Base-by-base conservation (phyloP, 2,797 vertebrate genomes). In the Passerculus sandwichensis region DNA sequence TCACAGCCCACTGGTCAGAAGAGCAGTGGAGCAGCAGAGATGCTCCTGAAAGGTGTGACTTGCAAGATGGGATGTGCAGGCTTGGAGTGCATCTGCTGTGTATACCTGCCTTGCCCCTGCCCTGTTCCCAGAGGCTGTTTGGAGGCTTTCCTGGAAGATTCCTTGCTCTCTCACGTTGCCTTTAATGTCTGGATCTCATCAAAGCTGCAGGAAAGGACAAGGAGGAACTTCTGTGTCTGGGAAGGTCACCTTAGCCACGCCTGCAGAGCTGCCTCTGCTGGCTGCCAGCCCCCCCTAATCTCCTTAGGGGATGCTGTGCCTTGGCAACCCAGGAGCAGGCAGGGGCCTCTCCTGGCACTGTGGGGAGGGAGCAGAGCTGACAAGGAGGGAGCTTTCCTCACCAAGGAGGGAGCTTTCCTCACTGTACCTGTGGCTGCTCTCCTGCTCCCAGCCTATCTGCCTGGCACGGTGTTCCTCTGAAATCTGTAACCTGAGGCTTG, bases 291-390 rank as follows among this genome's bases (percentile, higher is more conserved):
- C 64, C 85, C 89, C 64, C 89, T 94, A 61, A 89, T 95, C 96
- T 97, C 97, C 97, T 97, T 94, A 90, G 91, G 85, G 98, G 42
- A 96, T 93, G 73, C 71, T 92, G 98, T 95, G 27, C 98, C 97
- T 97, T 98, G 97, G 98, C 92, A 97, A 99, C 98, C 67, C 54
- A 40, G 60, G 22, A 45, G 44, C 77, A n/a, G 87, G 95, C 88
- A 22, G 96, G 97, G 96, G 93, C 97, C 96, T 98, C 98, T 98
- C 97, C 97, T 84, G 97, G 97, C 91, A 88, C 94, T 91, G 36
- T 50, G 87, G 96, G 96, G 91, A 9, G 91, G 85, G 56, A 96
- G 85, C 66, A 17, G 65, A 45, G 88, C 81, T 5, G 25, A 45
- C 2, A 4, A 62, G 80, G 66, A 62, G 59, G 26, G 36, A 60